Conservation (phyloP, 1,140 invertebrate genomes). For the Bombus impatiens region DNA sequence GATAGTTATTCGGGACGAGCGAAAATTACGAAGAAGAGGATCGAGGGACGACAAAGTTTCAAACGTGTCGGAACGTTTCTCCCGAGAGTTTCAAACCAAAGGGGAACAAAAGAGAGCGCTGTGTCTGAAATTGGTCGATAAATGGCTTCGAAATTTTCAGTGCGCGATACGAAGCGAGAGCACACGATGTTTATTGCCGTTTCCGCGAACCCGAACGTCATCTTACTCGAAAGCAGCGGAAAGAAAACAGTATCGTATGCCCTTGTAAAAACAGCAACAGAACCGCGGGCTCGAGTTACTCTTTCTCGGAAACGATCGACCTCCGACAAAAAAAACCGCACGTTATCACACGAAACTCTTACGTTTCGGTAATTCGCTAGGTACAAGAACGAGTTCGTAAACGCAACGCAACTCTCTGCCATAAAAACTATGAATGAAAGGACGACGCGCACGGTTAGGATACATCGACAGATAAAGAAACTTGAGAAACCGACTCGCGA, state of each 20-base stretch:
- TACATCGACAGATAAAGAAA: neutral
- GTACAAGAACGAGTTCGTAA: neutral
- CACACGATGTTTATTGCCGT: constrained; percentile 18
- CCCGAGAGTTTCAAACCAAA: neutral
- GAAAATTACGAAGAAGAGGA: neutral
- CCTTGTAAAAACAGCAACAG: neutral
- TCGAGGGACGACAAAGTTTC: neutral
- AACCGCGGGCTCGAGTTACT: neutral
- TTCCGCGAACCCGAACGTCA: constrained; percentile 8
- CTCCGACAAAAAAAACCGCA: neutral
- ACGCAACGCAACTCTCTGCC: neutral
- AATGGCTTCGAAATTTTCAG: constrained; percentile 20
- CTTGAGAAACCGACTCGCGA: neutral
- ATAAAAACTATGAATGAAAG: neutral
- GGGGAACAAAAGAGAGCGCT: neutral
- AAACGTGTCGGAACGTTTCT: neutral
- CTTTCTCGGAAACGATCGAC: constrained; percentile 22
- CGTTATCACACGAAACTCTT: neutral
- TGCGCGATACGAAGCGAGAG: neutral
- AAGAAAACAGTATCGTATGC: constrained; percentile 11
- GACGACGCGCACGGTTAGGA: neutral
- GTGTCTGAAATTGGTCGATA: neutral
- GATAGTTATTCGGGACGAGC: neutral
- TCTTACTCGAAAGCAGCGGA: constrained; percentile 8
- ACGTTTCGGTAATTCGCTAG: neutral